Evolutionary conservation across 1,140 invertebrate species (phyloP), one percentile per base, ranked within the genome.

Genomic region (Zaprionus africanus): DNA sequence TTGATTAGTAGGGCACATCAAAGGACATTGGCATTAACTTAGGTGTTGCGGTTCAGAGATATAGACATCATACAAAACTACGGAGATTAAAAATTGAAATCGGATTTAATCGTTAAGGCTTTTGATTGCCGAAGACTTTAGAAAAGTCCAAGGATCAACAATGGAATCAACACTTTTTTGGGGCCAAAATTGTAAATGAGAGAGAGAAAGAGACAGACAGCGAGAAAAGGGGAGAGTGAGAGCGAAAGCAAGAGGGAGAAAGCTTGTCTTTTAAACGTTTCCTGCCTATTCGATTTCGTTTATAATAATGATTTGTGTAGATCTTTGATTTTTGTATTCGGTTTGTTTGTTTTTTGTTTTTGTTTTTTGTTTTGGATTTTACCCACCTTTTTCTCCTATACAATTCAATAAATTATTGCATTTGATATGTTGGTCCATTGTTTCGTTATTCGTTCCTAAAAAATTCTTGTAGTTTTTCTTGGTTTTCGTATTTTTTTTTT

Each of bases 401-500:
- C 81, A 90, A 82, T 82, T 90, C 51, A 85, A 90, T 90, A 90
- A 90, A 90, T 91, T 91, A 91, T 91, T 91, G 87, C 88, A 82
- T 91, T 91, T 91, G 87, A 91, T 91, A 87, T 91, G 87, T 91
- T 91, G 88, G 88, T 91, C 88, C 88, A 91, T 91, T 91, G 88
- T 91, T 91, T 91, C 88, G 87, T 84, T 84, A 87, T 82, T 91
- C 88, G 87, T 91, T 91, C 88, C 83, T 90, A 90, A 90, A 90
- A 87, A 88, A 87, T 88, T 87, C 81, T 78, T 84, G 81, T 84
- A 76, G 79, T 83, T 80, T 66, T 78, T 88, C 60, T 72, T 67
- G 19, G 51, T 62, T 71, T 62, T 12, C 4, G 22, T 73, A 54
- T 38, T 60, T 70, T 61, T 61, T 54, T 61, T 61, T 54, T 56